Evolutionary conservation across 1,140 invertebrate species (phyloP).

Genomic region (Diorhabda sublineata): DNA sequence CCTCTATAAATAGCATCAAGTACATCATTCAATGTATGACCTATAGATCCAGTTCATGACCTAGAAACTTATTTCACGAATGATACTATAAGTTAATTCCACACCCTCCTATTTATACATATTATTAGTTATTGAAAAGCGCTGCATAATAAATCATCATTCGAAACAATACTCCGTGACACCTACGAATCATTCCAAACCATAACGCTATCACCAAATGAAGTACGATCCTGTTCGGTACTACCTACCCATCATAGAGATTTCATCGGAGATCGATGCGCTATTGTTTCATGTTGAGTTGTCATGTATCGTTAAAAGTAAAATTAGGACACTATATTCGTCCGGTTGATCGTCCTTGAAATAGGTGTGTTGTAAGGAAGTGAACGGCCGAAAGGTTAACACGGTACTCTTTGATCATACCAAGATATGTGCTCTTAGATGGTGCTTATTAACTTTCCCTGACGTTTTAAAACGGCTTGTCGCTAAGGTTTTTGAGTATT

Average conservation of each 20-base stretch:
- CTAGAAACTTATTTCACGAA: no score
- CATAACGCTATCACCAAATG: no score
- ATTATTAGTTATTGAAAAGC: no score
- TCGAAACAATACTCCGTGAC: no score
- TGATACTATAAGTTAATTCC: no score
- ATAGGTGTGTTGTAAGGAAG: not conserved
- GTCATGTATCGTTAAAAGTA: constrained; percentile 2
- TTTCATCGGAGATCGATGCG: not conserved
- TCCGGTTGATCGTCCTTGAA: not conserved
- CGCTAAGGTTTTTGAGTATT: not conserved
- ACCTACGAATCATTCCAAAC: no score
- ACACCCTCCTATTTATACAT: no score
- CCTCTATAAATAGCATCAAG: no score
- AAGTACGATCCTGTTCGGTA: not conserved
- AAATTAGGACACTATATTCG: not conserved
- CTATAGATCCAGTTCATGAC: no score
- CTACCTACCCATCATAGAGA: not conserved
- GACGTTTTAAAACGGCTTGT: not conserved
- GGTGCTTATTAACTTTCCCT: constrained; percentile 1
- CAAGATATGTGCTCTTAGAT: not conserved
- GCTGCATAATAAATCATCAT: no score
- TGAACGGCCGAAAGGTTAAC: constrained; percentile 1
- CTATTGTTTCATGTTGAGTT: constrained; percentile 2
- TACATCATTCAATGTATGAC: no score
- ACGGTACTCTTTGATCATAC: constrained; percentile 2